phyloP scores from a whole-genome alignment of 1,140 invertebrate genomes.

The Gryllus bimaculatus region DNA sequence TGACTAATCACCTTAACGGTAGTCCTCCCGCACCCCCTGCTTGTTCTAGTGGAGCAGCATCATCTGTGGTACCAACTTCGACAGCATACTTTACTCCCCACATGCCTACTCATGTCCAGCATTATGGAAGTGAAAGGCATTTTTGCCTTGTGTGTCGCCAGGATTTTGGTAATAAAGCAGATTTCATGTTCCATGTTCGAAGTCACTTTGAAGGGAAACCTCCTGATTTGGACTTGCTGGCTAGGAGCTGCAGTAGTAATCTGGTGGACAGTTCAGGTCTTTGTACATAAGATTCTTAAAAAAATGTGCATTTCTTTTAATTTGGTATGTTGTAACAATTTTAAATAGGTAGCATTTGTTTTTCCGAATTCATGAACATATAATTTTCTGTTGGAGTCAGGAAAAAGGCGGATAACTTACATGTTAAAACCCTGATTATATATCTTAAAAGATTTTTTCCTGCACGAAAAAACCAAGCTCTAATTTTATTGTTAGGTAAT shows the following conservation, averaged over 20 bases:
- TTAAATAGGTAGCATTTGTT: too few relatives aligned
- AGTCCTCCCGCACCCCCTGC: not conserved
- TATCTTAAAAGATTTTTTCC: too few relatives aligned
- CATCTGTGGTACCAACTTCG: constrained; percentile 26
- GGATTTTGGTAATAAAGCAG: constrained; percentile 52
- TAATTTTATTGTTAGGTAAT: too few relatives aligned
- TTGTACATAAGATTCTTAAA: constrained; percentile 40
- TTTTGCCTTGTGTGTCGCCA: constrained; percentile 55
- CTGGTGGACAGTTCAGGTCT: constrained; percentile 50
- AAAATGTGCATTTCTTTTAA: too few relatives aligned
- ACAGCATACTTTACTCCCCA: constrained; percentile 25
- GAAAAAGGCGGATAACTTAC: too few relatives aligned
- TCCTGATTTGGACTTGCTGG: constrained; percentile 49
- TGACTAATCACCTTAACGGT: not conserved
- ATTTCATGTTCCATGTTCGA: constrained; percentile 59
- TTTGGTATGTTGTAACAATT: too few relatives aligned
- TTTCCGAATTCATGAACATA: too few relatives aligned
- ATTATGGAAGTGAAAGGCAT: constrained; percentile 39
- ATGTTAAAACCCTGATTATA: too few relatives aligned
- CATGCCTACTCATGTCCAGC: constrained; percentile 33
- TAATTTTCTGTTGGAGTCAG: too few relatives aligned
- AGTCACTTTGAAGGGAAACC: constrained; percentile 50
- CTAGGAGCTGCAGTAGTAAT: constrained; percentile 34
- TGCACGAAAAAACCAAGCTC: too few relatives aligned
- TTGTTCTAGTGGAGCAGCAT: not conserved